Base-by-base conservation (phyloP, 2,113 vertebrate genomes). In the Catagonus wagneri region DNA sequence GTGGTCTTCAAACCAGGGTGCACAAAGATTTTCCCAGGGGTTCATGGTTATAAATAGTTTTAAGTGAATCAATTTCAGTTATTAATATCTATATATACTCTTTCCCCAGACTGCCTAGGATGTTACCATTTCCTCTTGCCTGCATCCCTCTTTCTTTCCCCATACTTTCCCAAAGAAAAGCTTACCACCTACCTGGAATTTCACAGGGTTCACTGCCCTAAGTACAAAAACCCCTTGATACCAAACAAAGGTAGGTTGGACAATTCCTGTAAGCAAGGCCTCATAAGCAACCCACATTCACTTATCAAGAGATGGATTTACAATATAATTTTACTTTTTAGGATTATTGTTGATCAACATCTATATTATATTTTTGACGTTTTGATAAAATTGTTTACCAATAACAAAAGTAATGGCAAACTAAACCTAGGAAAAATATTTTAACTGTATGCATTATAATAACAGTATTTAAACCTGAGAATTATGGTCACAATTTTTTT, bases 251-350 rank as follows among this genome's bases (percentile, higher is more conserved):
- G 25, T 27, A 19, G 60, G 25, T 5, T 10, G 16, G 17, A 95
- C 12, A 56, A 20, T 32, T 87, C 11, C 75, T 80, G 66, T 92
- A 61, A 83, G 69, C 9, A 80, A 85, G 32, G 3, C 16, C 32
- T 74, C 34, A 36, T 44, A 80, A 89, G 27, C 23, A 89, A 79
- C 52, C 2, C 27, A 71, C 4, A 58, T 78, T 10, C 34, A 34
- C 27, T 88, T 91, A 68, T 69, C 34, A 60, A 91, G 50, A 81
- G 11, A 65, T 10, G 56, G 2, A 85, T 36, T 91, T 89, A 54
- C 16, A 83, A 63, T 91, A 85, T 83, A 58, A 36, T 83, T 79
- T 74, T 91, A n/a, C 83, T 94, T 72, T 60, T 93, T 94, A 75
- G 11, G 16, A 89, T 74, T 68, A 93, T 27, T 80, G 25, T 78